Conservation (phyloP, 2,888 invertebrate genomes). For the Cordilura impudica region DNA sequence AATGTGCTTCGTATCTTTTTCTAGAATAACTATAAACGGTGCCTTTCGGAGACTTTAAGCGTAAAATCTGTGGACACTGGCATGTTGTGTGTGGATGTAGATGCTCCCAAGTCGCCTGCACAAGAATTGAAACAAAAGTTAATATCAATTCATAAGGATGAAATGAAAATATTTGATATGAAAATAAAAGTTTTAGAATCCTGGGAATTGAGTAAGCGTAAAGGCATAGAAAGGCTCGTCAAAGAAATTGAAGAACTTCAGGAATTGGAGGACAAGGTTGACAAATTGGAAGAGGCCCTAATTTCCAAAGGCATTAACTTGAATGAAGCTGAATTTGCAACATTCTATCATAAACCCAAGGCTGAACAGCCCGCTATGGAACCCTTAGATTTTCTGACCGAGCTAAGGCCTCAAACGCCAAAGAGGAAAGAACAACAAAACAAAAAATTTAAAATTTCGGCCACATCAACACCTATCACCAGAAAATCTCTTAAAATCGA, state of each 20-base stretch:
- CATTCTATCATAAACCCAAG: neutral
- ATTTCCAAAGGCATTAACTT: conserved; percentile 12
- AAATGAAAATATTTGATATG: conserved; percentile 6
- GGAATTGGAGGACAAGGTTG: conserved; percentile 52
- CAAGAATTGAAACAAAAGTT: neutral
- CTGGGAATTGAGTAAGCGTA: conserved; percentile 68
- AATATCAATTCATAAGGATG: conserved; percentile 4
- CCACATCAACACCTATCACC: neutral
- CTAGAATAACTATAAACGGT: conserved; percentile 38
- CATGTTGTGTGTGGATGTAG: neutral
- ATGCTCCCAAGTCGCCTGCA: neutral
- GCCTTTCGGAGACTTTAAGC: conserved; percentile 28
- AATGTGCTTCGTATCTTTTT: neutral
- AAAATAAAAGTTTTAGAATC: conserved; percentile 49
- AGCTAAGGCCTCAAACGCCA: conserved; percentile 2
- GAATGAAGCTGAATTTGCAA: conserved; percentile 29
- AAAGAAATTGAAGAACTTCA: conserved; percentile 67
- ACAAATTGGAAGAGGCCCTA: conserved; percentile 37
- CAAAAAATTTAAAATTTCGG: neutral
- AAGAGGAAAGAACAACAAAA: conserved; percentile 18
- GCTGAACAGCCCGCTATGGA: neutral
- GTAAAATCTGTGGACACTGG: neutral
- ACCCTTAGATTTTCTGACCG: neutral
- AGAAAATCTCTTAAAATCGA: neutral
- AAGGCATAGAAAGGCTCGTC: conserved; percentile 64